Percentiles rank a stretch among this genome's conserved stretches.
These are phyloP conservation scores for Morone saxatilis DNA, from an alignment of 2,113 vertebrate species.

Conservation along the genomic window DNA sequence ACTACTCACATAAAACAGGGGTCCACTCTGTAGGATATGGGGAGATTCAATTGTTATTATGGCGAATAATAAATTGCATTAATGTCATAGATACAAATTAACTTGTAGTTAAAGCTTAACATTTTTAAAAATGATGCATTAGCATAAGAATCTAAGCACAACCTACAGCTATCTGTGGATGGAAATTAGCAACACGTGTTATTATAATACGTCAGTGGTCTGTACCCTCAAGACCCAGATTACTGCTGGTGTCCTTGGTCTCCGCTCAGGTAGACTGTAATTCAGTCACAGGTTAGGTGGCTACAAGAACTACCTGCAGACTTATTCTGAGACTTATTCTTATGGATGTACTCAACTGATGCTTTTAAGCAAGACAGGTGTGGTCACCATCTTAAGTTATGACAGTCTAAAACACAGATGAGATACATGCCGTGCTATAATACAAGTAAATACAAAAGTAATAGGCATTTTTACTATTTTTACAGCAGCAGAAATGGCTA, in stretches of 20 bases:
- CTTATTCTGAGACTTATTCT: constrained; percentile 7
- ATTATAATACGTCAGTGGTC: constrained; percentile 19
- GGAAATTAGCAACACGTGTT: constrained; percentile 19
- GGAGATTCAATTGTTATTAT: constrained; percentile 80
- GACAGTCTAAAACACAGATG: constrained; percentile 3
- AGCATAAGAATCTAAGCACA: constrained; percentile 7
- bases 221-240: constrained; percentile 22
- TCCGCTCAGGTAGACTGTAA: not conserved
- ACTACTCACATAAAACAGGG: constrained; percentile 91
- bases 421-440: not conserved
- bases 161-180: constrained; percentile 24
- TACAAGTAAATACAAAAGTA: not conserved
- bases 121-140: constrained; percentile 25
- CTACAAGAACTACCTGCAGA: not conserved
- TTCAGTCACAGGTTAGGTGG: not conserved
- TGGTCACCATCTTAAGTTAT: not conserved
- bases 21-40: constrained; percentile 85
- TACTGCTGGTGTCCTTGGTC: constrained; percentile 12
- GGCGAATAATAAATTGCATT: constrained; percentile 76
- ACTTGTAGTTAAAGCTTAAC: constrained; percentile 21
- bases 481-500: constrained; percentile 13
- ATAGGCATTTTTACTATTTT: not conserved
- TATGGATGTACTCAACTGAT: not conserved
- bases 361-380: not conserved
- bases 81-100: constrained; percentile 69